Base-by-base conservation (phyloP, 1,140 invertebrate genomes). In the Zaprionus ghesquierei region DNA sequence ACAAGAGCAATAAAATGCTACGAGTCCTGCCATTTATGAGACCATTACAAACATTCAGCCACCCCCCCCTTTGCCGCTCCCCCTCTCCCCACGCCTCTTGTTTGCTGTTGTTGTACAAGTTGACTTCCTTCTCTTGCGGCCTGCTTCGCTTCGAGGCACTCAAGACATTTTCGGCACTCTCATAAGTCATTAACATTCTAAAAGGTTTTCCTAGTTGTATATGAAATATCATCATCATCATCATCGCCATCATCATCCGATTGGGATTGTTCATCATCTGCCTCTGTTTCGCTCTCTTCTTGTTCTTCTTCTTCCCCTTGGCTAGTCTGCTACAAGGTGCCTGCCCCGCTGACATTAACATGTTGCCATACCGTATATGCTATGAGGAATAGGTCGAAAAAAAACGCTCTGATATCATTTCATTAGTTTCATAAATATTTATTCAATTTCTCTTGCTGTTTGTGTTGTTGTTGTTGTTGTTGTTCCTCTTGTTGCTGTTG, bases 341-440 rank as follows among this genome's bases (percentile, higher is more conserved):
- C 29, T 31, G n/a, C n/a, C 18, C 15, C 5, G 5, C 49, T 22
- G 20, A 10, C 33, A 69, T 69, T 63, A 65, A 23, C 53, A 71
- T 35, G 63, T 65, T 58, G 12, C 18, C 60, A 55, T 33, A 31
- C 12, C 33, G 2, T n/a, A 58, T 23, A 58, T 23, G 6, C n/a
- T 9, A n/a, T 46, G 22, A 33, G 10, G 58, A n/a, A 44, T 20
- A 8, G 27, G 49, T 9, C 59, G 29, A 22, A 56, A 55, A 55
- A 60, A 33, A 50, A 65, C 35, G 65, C 79, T 81, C 62, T 73
- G 78, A 86, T 86, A 79, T 86, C 82, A 81, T 87, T 87, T 86
- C 82, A 86, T 86, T 86, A 86, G 82, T 87, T 86, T 86, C 82
- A 86, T 86, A 86, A 86, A 86, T 86, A 86, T 86, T 87, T 87